Percentiles rank a stretch among this genome's conserved stretches.
Conservation (phyloP, 2,888 invertebrate species). For the Acanthoscelides obtectus region DNA sequence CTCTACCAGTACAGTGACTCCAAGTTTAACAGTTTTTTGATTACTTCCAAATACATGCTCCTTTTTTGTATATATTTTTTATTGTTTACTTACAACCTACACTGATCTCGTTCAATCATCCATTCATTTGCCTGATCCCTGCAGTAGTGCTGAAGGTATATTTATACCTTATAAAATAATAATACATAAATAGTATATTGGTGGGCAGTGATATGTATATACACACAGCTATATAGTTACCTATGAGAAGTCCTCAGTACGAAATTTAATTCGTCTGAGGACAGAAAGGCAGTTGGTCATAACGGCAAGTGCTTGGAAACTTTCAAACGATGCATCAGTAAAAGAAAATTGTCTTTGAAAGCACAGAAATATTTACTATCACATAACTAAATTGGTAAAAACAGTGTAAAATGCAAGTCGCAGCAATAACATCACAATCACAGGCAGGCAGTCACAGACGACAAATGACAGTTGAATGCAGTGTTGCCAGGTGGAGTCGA, state of each 20-base stretch:
- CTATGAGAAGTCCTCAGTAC: slow-evolving; percentile 32
- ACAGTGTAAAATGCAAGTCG: background rate
- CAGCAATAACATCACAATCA: background rate
- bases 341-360: background rate
- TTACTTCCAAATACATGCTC: background rate
- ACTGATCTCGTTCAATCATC: background rate
- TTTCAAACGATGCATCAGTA: slow-evolving; percentile 17
- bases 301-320: slow-evolving; percentile 19
- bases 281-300: slow-evolving; percentile 33
- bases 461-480: too few species aligned
- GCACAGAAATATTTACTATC: background rate
- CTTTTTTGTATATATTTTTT: background rate
- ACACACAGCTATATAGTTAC: slow-evolving; percentile 19
- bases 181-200: background rate
- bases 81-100: background rate
- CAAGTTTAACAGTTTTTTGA: background rate
- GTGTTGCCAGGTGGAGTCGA: too few species aligned
- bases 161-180: background rate
- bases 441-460: background rate
- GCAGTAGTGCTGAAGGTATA: background rate
- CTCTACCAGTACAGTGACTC: background rate
- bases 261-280: slow-evolving; percentile 36
- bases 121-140: background rate
- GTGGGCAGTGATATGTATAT: background rate
- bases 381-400: background rate